phyloP scores from a whole-genome alignment of 2,113 vertebrate species.

The Phylloscopus trochilus region DNA sequence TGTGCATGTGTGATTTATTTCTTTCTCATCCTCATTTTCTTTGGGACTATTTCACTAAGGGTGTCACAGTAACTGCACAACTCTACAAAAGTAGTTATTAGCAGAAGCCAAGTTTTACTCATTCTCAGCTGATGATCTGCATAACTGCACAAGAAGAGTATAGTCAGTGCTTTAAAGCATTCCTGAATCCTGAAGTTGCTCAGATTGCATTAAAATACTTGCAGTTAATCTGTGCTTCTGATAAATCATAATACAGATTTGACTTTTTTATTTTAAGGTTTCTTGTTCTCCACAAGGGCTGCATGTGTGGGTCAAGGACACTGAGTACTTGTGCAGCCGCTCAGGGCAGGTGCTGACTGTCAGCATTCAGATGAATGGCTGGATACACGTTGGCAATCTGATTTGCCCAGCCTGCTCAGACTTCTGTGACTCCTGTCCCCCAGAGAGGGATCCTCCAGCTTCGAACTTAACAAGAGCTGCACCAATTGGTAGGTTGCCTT shows the following conservation, averaged over 20 bases:
- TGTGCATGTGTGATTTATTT: neutral
- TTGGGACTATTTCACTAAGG: neutral
- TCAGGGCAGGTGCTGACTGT: constrained; percentile 84
- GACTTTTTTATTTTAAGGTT: constrained; percentile 71
- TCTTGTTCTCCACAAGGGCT: constrained; percentile 84
- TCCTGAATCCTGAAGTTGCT: neutral
- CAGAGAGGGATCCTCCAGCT: constrained; percentile 80
- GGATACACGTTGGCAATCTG: constrained; percentile 89
- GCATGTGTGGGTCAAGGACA: constrained; percentile 84
- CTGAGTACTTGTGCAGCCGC: constrained; percentile 76
- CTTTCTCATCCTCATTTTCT: neutral
- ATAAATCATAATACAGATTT: neutral
- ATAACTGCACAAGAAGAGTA: neutral
- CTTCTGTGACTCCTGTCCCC: constrained; percentile 88
- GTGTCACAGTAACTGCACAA: neutral
- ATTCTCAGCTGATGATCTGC: neutral
- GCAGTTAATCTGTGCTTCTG: neutral
- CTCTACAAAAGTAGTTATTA: neutral
- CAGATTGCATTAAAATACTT: neutral
- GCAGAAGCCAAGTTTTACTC: neutral
- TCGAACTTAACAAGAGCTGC: constrained; percentile 78
- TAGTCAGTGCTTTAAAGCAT: neutral
- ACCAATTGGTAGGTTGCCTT: constrained; percentile 79
- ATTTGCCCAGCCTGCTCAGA: constrained; percentile 87
- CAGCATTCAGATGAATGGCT: constrained; percentile 83